phyloP scores from a whole-genome alignment of 1,140 invertebrate species.

The Dryas iulia region DNA sequence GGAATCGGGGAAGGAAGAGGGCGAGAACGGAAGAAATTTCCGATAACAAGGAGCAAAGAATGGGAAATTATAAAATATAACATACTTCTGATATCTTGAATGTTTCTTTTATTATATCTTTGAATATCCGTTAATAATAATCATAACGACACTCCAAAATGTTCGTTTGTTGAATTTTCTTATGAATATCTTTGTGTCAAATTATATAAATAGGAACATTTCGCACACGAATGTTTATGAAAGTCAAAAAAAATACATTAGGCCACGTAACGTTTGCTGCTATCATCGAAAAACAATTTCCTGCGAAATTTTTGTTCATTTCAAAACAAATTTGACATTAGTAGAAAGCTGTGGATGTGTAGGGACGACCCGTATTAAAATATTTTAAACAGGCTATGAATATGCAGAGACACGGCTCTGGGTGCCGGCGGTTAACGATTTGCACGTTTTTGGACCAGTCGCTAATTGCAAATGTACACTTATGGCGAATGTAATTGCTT shows the following conservation, averaged over 20 bases:
- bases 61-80: conserved; percentile 71
- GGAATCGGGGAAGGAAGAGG: conserved; percentile 65
- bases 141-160: neutral
- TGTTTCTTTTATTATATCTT: conserved; percentile 13
- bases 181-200: neutral
- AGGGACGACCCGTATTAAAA: conserved; percentile 74
- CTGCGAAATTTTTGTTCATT: conserved; percentile 58
- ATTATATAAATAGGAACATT: neutral
- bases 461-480: conserved; percentile 78
- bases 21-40: conserved; percentile 67
- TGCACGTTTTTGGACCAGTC: conserved; percentile 76
- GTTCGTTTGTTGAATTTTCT: neutral
- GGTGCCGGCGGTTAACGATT: conserved; percentile 72
- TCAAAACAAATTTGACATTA: conserved; percentile 70
- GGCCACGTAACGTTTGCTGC: neutral
- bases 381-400: conserved; percentile 80
- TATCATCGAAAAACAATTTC: conserved; percentile 42
- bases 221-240: neutral
- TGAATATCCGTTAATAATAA: neutral
- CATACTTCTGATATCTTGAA: conserved; percentile 40
- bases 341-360: conserved; percentile 65
- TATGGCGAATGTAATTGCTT: conserved; percentile 77
- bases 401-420: conserved; percentile 75
- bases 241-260: conserved; percentile 1
- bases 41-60: conserved; percentile 68